Base-by-base conservation (phyloP, 1,140 invertebrate species). In the Metopolophium dirhodum region DNA sequence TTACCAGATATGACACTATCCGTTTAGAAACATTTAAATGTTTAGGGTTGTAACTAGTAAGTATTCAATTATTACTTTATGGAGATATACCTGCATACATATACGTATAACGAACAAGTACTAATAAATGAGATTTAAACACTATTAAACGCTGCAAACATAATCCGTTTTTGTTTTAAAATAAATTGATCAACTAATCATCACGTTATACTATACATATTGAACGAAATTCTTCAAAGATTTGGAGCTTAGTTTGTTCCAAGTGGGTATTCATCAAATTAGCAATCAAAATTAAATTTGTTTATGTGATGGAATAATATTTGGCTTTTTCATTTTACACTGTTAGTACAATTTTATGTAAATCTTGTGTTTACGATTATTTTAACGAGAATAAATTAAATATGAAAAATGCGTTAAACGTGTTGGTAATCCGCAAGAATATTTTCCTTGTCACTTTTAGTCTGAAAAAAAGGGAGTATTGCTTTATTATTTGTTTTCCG, bases 311-410 rank as follows among this genome's bases (percentile, higher is more conserved):
- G 35, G 37, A 83, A 83, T 83, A 23, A 82, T 83, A 83, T 41
- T 83, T 37, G 82, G 35, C 11, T 77, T 77, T 77, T 77, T 77
- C n/a, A 14, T 83, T 41, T 41, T 37, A 37, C 35, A 83, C 20
- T 23, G 35, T 83, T 83, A 83, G 37, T 83, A 22, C 35, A 41
- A 23, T 37, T 83, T 83, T 83, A 83, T 83, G 82, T 23, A 83
- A 83, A 83, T 83, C 37, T 83, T 68, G 11, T n/a, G 61, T n/a
- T 77, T n/a, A n/a, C 30, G n/a, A 77, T 77, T 77, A 77, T 77
- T 77, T 77, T 77, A 77, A 77, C 18, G n/a, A 77, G 61, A 77
- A 77, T n/a, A 77, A 77, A 77, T 77, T 77, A 77, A 77, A 77
- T 77, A 18, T 77, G 30, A 77, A 77, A n/a, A 77, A 77, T 77